These are phyloP conservation scores for Isoperla grammatica DNA, from an alignment of 2,888 invertebrate species.

Conservation along the genomic window DNA sequence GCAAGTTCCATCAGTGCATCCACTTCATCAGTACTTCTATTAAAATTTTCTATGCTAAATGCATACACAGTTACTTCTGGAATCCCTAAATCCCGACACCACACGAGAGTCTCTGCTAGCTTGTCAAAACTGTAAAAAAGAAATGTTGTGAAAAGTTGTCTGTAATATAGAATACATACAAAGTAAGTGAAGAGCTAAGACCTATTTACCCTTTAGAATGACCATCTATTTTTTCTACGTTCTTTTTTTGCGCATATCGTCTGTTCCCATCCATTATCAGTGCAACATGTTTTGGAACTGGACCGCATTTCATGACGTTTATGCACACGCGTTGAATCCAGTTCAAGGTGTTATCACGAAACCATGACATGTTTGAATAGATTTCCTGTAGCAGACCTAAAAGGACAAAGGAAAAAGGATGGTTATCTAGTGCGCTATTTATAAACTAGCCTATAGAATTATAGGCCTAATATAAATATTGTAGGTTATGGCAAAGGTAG, in stretches of 20 bases:
- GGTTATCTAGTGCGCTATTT: too few relatives aligned
- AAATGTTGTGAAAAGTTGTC: constrained; percentile 8
- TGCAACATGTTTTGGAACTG: constrained; percentile 86
- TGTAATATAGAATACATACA: not conserved
- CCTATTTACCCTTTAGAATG: constrained; percentile 60
- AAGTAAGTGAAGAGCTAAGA: not conserved
- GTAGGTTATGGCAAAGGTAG: too few relatives aligned
- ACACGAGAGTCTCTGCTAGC: constrained; percentile 72
- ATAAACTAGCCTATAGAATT: too few relatives aligned
- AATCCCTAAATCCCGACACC: constrained; percentile 89
- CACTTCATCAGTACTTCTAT: constrained; percentile 85
- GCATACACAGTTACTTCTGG: constrained; percentile 97
- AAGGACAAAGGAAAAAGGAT: too few relatives aligned
- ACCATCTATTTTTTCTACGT: constrained; percentile 69
- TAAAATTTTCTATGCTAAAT: constrained; percentile 98
- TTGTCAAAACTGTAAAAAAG: constrained; percentile 61
- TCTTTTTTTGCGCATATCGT: constrained; percentile 78
- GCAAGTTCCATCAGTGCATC: constrained; percentile 82
- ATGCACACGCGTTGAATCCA: constrained; percentile 55
- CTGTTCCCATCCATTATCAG: constrained; percentile 99
- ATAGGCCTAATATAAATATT: too few relatives aligned
- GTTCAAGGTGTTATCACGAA: constrained; percentile 40
- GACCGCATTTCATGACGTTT: constrained; percentile 70
- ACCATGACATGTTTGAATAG: constrained; percentile 39
- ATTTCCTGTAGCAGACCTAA: too few relatives aligned